phyloP scores from a whole-genome alignment of 2,888 invertebrate genomes.

The Drosophila fulvimacula region DNA sequence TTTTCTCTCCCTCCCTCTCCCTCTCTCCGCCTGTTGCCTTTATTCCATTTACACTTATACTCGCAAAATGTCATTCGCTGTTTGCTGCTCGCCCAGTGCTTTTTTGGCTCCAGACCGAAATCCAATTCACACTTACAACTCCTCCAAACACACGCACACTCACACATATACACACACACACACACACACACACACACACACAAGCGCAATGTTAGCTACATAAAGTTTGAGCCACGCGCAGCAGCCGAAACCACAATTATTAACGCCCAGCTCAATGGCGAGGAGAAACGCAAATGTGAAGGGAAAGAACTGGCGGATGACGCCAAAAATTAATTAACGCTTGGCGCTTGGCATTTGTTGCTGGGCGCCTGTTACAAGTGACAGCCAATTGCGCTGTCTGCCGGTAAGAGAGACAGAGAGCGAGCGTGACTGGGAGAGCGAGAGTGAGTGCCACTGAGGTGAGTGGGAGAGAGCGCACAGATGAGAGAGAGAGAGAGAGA shows the following conservation, averaged over 20 bases:
- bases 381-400: constrained; percentile 60
- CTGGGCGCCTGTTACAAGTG: constrained; percentile 77
- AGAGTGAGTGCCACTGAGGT: constrained; percentile 8
- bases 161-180: constrained; percentile 26
- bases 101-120: constrained; percentile 63
- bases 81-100: constrained; percentile 59
- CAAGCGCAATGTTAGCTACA: constrained; percentile 25
- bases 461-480: not conserved
- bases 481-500: not conserved
- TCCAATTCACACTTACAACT: constrained; percentile 62
- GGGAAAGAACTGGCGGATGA: constrained; percentile 13
- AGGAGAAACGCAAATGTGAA: not conserved
- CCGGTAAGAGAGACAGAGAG: constrained; percentile 48
- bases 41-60: constrained; percentile 31
- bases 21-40: not conserved
- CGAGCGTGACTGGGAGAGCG: constrained; percentile 10
- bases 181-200: constrained; percentile 24
- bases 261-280: constrained; percentile 10
- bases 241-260: constrained; percentile 50
- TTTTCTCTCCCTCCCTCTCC: not conserved
- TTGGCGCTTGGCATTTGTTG: constrained; percentile 46
- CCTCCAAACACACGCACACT: constrained; percentile 48
- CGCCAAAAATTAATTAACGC: constrained; percentile 78
- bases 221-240: constrained; percentile 58
- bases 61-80: constrained; percentile 26